Conservation (phyloP, 1,140 invertebrate genomes). For the Drosophila pandora region DNA sequence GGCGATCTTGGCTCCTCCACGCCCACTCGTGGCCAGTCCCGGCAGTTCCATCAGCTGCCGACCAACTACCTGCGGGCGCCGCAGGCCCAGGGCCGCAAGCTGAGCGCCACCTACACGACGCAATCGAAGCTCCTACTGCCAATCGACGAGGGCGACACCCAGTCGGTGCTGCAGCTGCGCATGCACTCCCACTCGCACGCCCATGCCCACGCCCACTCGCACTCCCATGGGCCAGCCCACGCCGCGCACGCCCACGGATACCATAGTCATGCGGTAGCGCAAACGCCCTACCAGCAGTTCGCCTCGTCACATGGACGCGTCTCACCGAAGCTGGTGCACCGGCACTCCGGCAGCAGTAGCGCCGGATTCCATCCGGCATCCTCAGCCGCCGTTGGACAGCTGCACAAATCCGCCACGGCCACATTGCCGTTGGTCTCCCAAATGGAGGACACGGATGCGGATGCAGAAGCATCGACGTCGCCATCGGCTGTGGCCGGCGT, state of each 20-base stretch:
- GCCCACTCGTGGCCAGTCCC: slow-evolving; percentile 83
- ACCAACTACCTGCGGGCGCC: slow-evolving; percentile 83
- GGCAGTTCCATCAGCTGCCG: slow-evolving; percentile 85
- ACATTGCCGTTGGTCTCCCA: slow-evolving; percentile 79
- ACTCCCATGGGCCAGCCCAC: slow-evolving; percentile 36
- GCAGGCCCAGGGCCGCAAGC: slow-evolving; percentile 74
- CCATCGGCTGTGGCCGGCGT: slow-evolving; percentile 72
- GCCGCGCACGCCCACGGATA: slow-evolving; percentile 33
- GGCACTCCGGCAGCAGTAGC: slow-evolving; percentile 74
- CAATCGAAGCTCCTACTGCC: slow-evolving; percentile 83
- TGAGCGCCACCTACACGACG: slow-evolving; percentile 81
- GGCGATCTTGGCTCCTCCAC: slow-evolving; percentile 67
- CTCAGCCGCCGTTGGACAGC: slow-evolving; percentile 43
- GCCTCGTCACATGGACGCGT: slow-evolving; percentile 71
- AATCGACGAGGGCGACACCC: slow-evolving; percentile 80
- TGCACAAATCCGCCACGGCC: slow-evolving; percentile 83
- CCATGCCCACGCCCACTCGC: slow-evolving; percentile 61
- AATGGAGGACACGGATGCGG: slow-evolving; percentile 61
- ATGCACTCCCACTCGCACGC: slow-evolving; percentile 71
- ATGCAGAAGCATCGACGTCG: slow-evolving; percentile 60
- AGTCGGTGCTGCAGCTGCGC: slow-evolving; percentile 79
- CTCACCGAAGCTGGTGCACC: slow-evolving; percentile 78
- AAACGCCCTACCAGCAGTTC: slow-evolving; percentile 74
- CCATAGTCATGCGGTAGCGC: slow-evolving; percentile 39
- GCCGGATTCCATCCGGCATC: slow-evolving; percentile 52